Percentiles rank a stretch among this genome's conserved stretches.
These are phyloP conservation scores for Peromyscus melanophrys DNA, from an alignment of 2,797 vertebrate genomes.

Conservation along the genomic window DNA sequence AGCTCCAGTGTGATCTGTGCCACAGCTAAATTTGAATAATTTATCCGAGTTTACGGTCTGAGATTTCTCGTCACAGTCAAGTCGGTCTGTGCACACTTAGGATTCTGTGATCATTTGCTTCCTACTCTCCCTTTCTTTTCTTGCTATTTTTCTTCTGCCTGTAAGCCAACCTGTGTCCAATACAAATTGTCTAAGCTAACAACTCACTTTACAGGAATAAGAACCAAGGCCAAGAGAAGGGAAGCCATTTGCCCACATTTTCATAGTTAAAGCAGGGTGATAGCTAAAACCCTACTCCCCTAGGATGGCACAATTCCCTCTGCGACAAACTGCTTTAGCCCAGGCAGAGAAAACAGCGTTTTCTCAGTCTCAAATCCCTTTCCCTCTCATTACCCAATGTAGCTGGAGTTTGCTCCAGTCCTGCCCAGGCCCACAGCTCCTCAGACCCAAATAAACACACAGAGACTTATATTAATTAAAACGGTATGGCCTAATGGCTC, in stretches of 20 bases:
- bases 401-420: no score
- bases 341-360: not conserved
- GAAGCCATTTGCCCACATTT: not conserved
- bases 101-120: slow-evolving; percentile 7
- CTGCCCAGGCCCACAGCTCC: no score
- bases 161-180: not conserved
- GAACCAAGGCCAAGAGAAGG: slow-evolving; percentile 18
- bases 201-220: not conserved
- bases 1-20: not conserved
- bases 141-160: not conserved
- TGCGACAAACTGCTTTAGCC: not conserved
- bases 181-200: not conserved
- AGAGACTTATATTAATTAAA: no score
- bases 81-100: not conserved
- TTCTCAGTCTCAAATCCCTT: not conserved
- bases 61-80: slow-evolving; percentile 30
- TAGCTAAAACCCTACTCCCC: not conserved
- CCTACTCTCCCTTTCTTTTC: not conserved
- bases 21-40: slow-evolving; percentile 35
- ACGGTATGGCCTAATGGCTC: no score
- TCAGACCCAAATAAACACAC: no score
- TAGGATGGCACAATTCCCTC: not conserved
- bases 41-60: slow-evolving; percentile 37
- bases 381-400: not conserved
- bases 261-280: not conserved